A percentile compares a stretch with the other conserved stretches of the same genome.
These are phyloP conservation scores for Silvanus unidentatus DNA, from an alignment of 2,888 invertebrate genomes.

Conservation along the genomic window DNA sequence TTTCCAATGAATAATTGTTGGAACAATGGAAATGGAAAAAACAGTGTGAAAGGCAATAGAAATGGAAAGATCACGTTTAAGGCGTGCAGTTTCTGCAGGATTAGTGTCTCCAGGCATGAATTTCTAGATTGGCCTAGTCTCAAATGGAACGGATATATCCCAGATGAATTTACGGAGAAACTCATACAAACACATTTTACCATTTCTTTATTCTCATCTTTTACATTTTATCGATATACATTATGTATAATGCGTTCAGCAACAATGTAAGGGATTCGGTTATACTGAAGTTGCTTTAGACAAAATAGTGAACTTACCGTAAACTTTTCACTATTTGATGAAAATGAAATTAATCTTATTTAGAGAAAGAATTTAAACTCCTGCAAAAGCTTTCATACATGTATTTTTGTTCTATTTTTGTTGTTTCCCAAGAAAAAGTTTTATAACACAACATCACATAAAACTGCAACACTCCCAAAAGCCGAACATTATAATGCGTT, in stretches of 20 bases:
- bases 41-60: neutral
- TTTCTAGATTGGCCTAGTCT: constrained; percentile 18
- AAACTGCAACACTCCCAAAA: too few species aligned
- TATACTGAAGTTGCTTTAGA: too few species aligned
- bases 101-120: constrained; percentile 21
- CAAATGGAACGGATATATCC: constrained; percentile 18
- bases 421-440: neutral
- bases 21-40: neutral
- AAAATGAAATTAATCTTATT: neutral
- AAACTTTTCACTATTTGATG: neutral
- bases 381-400: too few species aligned
- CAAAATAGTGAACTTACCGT: neutral
- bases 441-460: neutral
- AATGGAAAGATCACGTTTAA: constrained; percentile 15
- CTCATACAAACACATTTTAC: too few species aligned
- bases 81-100: constrained; percentile 16
- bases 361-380: neutral
- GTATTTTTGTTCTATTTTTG: too few species aligned
- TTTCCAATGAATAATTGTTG: constrained; percentile 1
- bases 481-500: neutral
- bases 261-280: too few species aligned
- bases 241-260: too few species aligned
- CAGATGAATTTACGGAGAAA: constrained; percentile 10
- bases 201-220: too few species aligned
- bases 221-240: too few species aligned